phyloP scores from a whole-genome alignment of 1,140 invertebrate species.

The Drosophila lacertosa region DNA sequence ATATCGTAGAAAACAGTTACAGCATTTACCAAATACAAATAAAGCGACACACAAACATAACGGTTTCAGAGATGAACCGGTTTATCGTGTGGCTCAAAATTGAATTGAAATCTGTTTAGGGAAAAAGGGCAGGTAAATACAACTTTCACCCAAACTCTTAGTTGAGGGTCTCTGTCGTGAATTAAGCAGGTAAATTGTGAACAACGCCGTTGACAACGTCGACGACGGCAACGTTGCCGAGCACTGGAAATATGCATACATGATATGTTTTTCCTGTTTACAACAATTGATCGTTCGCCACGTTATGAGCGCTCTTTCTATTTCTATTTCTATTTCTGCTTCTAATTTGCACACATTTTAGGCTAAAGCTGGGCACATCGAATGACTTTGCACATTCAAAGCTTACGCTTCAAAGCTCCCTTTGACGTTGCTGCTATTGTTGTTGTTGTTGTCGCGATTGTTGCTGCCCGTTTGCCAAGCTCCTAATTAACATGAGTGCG shows the following conservation, averaged over 20 bases:
- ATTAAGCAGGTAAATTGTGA: constrained; percentile 36
- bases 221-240: constrained; percentile 11
- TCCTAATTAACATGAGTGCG: constrained; percentile 46
- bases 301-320: constrained; percentile 1
- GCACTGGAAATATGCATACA: constrained; percentile 4
- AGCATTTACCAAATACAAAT: not conserved
- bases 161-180: constrained; percentile 10
- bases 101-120: constrained; percentile 12
- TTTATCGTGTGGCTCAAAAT: constrained; percentile 22
- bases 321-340: constrained; percentile 26
- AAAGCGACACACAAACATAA: constrained; percentile 2
- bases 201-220: constrained; percentile 5
- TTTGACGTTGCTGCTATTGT: not conserved
- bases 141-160: constrained; percentile 43
- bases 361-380: constrained; percentile 18
- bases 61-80: constrained; percentile 33
- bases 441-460: not conserved
- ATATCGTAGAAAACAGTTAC: not conserved
- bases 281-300: constrained; percentile 20
- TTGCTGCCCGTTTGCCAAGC: constrained; percentile 2
- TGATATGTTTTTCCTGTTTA: constrained; percentile 33
- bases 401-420: constrained; percentile 32
- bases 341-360: constrained; percentile 50
- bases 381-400: constrained; percentile 40
- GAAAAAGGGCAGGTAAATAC: constrained; percentile 39